Conservation (phyloP, 2,888 invertebrate species). For the Tridacna gigas region DNA sequence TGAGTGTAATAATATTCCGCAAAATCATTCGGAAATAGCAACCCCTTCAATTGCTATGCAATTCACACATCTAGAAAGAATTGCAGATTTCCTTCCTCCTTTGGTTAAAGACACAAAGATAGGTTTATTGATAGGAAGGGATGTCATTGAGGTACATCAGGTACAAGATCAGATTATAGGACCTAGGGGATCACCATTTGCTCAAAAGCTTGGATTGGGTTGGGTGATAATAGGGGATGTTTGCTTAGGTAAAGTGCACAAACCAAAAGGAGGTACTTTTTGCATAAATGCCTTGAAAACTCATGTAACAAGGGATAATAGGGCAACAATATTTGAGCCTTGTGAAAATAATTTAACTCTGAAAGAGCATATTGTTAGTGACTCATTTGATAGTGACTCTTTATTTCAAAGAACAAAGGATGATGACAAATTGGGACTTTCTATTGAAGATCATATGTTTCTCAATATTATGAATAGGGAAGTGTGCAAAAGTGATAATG, state of each 20-base stretch:
- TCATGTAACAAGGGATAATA: constrained; percentile 20
- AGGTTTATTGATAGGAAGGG: constrained; percentile 38
- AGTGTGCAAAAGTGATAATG: background rate
- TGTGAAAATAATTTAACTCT: constrained; percentile 19
- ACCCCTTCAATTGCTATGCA: constrained; percentile 52
- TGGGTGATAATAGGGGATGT: constrained; percentile 59
- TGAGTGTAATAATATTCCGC: constrained; percentile 58
- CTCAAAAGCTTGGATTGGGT: constrained; percentile 31
- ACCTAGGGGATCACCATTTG: constrained; percentile 32
- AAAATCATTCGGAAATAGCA: constrained; percentile 51
- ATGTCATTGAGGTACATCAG: constrained; percentile 41
- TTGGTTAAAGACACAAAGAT: constrained; percentile 43
- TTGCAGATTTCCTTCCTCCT: constrained; percentile 50
- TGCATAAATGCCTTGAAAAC: constrained; percentile 42
- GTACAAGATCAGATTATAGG: constrained; percentile 36
- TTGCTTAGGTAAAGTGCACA: constrained; percentile 54
- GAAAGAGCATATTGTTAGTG: background rate
- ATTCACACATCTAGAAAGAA: constrained; percentile 41
- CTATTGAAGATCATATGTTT: background rate
- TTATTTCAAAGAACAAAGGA: background rate
- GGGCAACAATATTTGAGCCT: constrained; percentile 37
- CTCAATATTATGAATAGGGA: background rate
- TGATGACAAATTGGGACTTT: background rate
- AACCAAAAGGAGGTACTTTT: constrained; percentile 7
- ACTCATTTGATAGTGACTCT: background rate